Base-by-base conservation (phyloP, 2,113 vertebrate genomes). In the Peromyscus californicus region DNA sequence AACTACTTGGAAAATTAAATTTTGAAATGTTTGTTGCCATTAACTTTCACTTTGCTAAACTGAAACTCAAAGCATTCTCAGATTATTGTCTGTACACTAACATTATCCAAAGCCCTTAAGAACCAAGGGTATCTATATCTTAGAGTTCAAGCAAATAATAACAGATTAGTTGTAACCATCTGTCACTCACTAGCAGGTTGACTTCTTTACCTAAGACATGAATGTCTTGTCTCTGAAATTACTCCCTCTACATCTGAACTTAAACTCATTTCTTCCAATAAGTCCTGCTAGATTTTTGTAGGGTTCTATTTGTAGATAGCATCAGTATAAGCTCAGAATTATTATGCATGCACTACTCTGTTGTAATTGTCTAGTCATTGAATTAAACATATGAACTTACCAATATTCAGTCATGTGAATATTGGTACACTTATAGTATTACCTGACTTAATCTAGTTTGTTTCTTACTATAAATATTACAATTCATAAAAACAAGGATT, bases 381-480 rank as follows among this genome's bases (percentile, higher is more conserved):
- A 22, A 84, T 78, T 63, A 51, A 36, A 51, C 15, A 83, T 24
- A 51, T 7, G 8, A 85, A 96, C 26, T 79, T 84, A 39, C 19
- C 45, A 87, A 48, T 61, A 88, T 21, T 39, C 16, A 88, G 21
- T 22, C 22, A 69, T 65, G 65, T 91, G 69, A 70, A 70, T 70
- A 17, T 91, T 7, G 76, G 22, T 22, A 57, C 26, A 85, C 51
- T n/a, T 48, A 78, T 1, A 67, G n/a, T 79, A 89, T 83, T 54
- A 61, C 39, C 26, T 76, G 48, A 78, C 42, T 83, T 65, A 80
- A 36, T 80, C 82, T 90, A 91, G 17, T 75, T 72, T 95, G 17
- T 82, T 87, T 93, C 31, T 92, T 65, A 36, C 33, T 92, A 51
- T 80, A 80, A 80, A 36, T 69, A 90, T n/a, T 48, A 67, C 51